These are phyloP conservation scores for Maconellicoccus hirsutus DNA, from an alignment of 1,140 invertebrate species.

Conservation along the genomic window DNA sequence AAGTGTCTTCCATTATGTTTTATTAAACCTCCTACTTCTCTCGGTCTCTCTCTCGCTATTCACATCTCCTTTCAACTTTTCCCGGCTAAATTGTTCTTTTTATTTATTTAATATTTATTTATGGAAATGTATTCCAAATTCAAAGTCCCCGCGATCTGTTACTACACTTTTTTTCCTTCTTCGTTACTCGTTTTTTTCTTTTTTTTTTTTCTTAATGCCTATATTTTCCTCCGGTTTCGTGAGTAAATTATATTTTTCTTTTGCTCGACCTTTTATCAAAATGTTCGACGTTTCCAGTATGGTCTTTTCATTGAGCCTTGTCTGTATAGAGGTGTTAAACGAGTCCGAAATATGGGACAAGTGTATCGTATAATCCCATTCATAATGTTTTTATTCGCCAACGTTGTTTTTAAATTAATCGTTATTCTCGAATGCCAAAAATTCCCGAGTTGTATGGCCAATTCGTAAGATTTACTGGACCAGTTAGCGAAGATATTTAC, in stretches of 20 bases:
- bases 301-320: too few species aligned
- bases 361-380: too few species aligned
- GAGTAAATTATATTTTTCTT: not conserved
- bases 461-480: too few species aligned
- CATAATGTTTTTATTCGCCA: too few species aligned
- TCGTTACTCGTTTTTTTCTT: not conserved
- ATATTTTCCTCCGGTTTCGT: not conserved
- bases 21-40: slow-evolving; percentile 30
- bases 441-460: too few species aligned
- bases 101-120: slow-evolving; percentile 19
- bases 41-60: slow-evolving; percentile 9
- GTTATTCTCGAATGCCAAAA: too few species aligned
- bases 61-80: slow-evolving; percentile 24
- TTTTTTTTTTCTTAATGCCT: not conserved
- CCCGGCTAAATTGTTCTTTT: slow-evolving; percentile 24
- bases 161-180: not conserved
- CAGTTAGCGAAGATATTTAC: too few species aligned
- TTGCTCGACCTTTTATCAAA: too few species aligned
- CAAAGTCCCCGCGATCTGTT: not conserved
- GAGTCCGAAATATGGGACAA: too few species aligned
- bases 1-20: slow-evolving; percentile 20
- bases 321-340: too few species aligned
- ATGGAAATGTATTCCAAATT: slow-evolving; percentile 13
- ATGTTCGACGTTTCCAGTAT: too few species aligned
- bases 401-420: too few species aligned